Base-by-base conservation (phyloP, 2,888 invertebrate species). In the Mellilla xanthometata region DNA sequence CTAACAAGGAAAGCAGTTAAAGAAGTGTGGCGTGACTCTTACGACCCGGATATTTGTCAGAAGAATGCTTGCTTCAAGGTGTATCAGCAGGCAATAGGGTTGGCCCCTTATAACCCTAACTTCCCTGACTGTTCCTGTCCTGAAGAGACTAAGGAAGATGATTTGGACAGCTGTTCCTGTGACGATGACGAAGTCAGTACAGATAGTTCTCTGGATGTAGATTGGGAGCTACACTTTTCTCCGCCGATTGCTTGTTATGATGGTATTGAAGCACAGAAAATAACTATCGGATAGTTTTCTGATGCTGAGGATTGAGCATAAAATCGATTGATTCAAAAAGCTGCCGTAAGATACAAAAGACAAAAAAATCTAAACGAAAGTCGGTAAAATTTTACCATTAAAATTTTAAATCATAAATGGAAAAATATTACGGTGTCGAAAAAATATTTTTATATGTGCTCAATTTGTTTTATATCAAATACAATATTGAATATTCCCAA, bases 191-290 rank as follows among this genome's bases (percentile, higher is more conserved):
- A 68, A 24, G 39, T 57, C 1, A 69, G 60, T 29, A 76, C 83
- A 1, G 69, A 72, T 30, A 75, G 74, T 41, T 85, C 83, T 0
- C 59, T 82, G 24, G 81, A 80, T 41, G 54, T 82, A 1, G 81
- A 88, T 48, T 88, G 86, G 86, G 86, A 86, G 53, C 68, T 88
- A 36, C 80, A 82, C 39, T 88, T 83, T 48, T 75, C 84, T 1
- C 85, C 84, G 7, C 85, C 86, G 0, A 67, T 54, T 48, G 61
- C 65, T 34, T 50, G 26, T 11, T 39, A 23, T 28, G 31, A 39
- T 7, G 13, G 23, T 2, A 22, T 6, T 13, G 12, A 33, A 8
- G 15, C 15, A 3, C 3, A 5, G 15, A 19, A 19, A 19, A 1
- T 19, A 6, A 6, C 15, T 3, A 3, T 19, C 2, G 15, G 15